Evolutionary conservation across 2,888 invertebrate genomes (phyloP), one percentile per base, ranked within the genome.

Genomic region (Dexiosoma caninum): DNA sequence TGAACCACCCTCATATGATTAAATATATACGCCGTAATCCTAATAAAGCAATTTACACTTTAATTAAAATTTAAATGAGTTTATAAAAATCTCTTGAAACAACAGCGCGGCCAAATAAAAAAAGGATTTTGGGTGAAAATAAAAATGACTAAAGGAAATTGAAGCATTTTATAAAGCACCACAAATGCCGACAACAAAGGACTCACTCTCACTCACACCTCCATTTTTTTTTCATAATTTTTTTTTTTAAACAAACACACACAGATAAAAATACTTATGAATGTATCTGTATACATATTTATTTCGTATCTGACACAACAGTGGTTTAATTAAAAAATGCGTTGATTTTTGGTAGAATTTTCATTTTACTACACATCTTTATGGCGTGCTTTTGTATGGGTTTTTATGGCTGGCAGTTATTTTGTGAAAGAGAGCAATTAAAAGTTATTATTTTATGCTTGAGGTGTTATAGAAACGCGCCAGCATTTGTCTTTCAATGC

Each of bases 61-160:
- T 83, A 83, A 83, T 83, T 83, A 83, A 83, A 83, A 78, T 82
- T 77, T 62, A 70, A 83, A 83, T 75, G 72, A 69, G 69, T 77
- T 77, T 74, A 57, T 60, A 44, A 51, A 62, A 57, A 66, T 71
- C 70, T 49, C 32, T 49, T 53, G 10, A 70, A 62, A 77, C 16
- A 59, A 60, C 32, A 59, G 51, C 57, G 57, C n/a, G 35, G 9
- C 30, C 8, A 14, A 53, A 23, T 21, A 23, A 46, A 74, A 78
- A 59, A 51, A 49, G 74, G 69, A 62, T 74, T 74, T 69, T 49
- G 57, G 27, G 6, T 40, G 27, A 5, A 42, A 57, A 66, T 19
- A 66, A 53, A 37, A 55, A 53, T 10, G 19, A 59, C 57, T 57
- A 19, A 59, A 69, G 10, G 49, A 74, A 49, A 51, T 69, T 55